Evolutionary conservation across 2,888 invertebrate genomes (phyloP), one percentile per base, ranked within the genome.

Genomic region (Perdita meconis): DNA sequence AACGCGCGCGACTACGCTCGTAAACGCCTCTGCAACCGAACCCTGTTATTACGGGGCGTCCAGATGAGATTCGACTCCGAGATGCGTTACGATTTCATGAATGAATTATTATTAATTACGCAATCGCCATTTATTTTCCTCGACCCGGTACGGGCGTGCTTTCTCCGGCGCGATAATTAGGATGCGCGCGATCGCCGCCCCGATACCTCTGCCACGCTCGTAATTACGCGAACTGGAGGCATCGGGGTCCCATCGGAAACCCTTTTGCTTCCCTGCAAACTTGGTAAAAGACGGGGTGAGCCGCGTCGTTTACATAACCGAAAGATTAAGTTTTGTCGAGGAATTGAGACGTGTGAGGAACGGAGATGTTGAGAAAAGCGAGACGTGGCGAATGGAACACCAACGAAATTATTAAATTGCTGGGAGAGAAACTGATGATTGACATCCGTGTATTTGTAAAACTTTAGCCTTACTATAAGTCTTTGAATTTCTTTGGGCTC

Each of bases 111-210:
- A 69, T 76, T 67, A 83, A 76, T 84, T 79, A 68, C 56, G 70
- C 68, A 84, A 82, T 72, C 6, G 22, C 30, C 53, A 55, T 69
- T 84, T 72, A 81, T 81, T 77, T 55, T 71, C 69, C 42, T 36
- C 47, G 40, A 61, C 55, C 64, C 42, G 56, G 44, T n/a, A 16
- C 55, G 57, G 42, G 55, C 47, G 63, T 47, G 63, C 84, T 86
- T 82, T 86, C 84, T 81, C 81, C 50, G 64, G 47, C 57, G 73
- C 75, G 80, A 76, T 84, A 83, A 82, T 82, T 81, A 73, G 70
- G 60, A 70, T 57, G 26, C 59, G 50, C 53, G 50, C 42, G 73
- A 82, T 75, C 56, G 24, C 55, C 55, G 60, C 26, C n/a, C 44
- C 61, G 64, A 68, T 77, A 56, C 38, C 71, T 51, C 34, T 42